Conservation (phyloP, 2,113 vertebrate species). For the Sigmodon hispidus region DNA sequence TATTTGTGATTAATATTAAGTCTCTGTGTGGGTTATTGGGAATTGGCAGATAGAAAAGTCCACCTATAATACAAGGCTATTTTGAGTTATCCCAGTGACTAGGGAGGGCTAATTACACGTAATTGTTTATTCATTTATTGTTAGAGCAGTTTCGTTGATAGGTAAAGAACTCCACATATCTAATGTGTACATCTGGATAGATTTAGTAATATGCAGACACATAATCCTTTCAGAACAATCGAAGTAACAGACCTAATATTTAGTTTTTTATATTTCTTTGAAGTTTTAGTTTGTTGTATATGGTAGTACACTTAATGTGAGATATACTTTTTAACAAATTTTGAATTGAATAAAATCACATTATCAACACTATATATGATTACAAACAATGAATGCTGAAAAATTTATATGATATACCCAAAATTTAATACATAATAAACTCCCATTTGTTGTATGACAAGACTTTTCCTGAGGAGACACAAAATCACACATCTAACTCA, state of each 20-base stretch:
- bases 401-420: neutral
- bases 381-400: neutral
- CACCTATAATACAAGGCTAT: neutral
- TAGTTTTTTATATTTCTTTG: neutral
- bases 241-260: neutral
- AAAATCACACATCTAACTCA: neutral
- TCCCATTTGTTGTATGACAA: neutral
- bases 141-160: neutral
- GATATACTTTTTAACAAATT: neutral
- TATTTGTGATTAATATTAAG: too few species aligned
- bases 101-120: neutral
- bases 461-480: neutral
- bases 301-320: neutral
- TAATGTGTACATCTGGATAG: neutral
- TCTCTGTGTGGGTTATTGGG: too few species aligned
- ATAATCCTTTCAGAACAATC: neutral
- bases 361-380: neutral
- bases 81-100: neutral
- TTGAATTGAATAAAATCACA: neutral
- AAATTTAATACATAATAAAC: neutral
- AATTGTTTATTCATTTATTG: neutral
- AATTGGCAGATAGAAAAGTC: too few species aligned
- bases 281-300: neutral
- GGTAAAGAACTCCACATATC: neutral
- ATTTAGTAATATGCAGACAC: neutral